phyloP scores from a whole-genome alignment of 2,113 vertebrate species.

The Mus spicilegus region DNA sequence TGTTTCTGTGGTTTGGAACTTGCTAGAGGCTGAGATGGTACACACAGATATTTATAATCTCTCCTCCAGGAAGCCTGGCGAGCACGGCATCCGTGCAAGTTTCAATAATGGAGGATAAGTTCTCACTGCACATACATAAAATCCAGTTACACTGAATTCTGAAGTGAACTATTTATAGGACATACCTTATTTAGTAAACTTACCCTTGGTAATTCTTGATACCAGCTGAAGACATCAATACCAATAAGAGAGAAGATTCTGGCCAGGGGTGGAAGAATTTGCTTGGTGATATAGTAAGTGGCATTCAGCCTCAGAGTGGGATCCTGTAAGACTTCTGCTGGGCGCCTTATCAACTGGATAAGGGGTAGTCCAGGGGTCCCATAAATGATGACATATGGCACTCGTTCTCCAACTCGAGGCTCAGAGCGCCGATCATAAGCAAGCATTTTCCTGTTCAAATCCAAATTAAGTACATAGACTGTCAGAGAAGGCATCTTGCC shows the following conservation, averaged over 20 bases:
- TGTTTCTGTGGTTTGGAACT: neutral
- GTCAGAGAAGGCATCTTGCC: neutral
- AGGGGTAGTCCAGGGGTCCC: conserved; percentile 95
- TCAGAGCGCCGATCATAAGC: conserved; percentile 94
- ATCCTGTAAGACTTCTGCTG: conserved; percentile 94
- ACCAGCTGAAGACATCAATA: conserved; percentile 97
- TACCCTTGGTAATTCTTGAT: conserved; percentile 96
- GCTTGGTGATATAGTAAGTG: conserved; percentile 97
- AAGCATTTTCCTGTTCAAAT: conserved; percentile 92
- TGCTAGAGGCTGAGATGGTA: conserved; percentile 25
- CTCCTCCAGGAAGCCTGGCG: neutral
- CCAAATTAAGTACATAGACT: conserved; percentile 59
- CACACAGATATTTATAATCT: conserved; percentile 8
- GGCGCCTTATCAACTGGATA: conserved; percentile 95
- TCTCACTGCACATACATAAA: neutral
- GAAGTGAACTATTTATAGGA: neutral
- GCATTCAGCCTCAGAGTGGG: conserved; percentile 93
- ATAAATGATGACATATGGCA: conserved; percentile 96
- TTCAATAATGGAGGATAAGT: neutral
- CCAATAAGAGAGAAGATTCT: conserved; percentile 96
- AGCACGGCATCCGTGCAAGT: neutral
- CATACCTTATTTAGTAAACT: conserved; percentile 66
- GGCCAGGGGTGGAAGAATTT: conserved; percentile 95
- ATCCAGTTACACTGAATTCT: neutral
- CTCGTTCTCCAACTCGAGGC: conserved; percentile 95